phyloP scores from a whole-genome alignment of 1,140 invertebrate genomes.

The Scylla paramamosain region DNA sequence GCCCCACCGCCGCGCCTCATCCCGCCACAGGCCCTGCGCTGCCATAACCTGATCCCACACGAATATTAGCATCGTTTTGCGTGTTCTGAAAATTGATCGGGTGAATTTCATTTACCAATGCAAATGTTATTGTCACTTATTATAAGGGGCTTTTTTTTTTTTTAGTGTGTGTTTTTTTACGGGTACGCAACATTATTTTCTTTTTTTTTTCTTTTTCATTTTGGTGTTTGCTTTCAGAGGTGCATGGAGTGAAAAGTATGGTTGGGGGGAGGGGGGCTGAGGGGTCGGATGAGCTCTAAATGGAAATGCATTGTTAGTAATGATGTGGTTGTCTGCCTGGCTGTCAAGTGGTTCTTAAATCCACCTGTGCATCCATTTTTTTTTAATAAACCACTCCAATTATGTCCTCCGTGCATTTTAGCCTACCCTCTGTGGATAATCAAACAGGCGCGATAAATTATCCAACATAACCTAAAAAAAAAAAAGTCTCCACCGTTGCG shows the following conservation, averaged over 20 bases:
- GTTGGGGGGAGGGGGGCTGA: too few species aligned
- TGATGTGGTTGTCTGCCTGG: not conserved
- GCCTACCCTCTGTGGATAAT: not conserved
- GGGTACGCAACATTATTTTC: too few species aligned
- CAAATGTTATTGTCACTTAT: conserved; percentile 8
- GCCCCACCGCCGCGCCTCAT: too few species aligned
- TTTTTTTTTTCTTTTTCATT: too few species aligned
- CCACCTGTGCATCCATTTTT: not conserved
- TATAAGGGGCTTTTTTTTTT: not conserved
- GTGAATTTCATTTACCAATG: not conserved
- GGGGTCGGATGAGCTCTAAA: too few species aligned
- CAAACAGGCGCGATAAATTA: not conserved
- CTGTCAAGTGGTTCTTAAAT: not conserved
- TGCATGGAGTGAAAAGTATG: too few species aligned
- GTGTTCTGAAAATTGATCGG: not conserved
- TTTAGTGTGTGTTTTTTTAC: too few species aligned
- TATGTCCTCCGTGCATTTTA: not conserved
- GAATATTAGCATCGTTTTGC: not conserved
- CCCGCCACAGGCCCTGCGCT: too few species aligned
- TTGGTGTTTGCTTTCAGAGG: too few species aligned
- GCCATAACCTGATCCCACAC: not conserved
- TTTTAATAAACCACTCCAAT: not conserved
- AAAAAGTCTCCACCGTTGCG: not conserved
- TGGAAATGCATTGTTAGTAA: too few species aligned
- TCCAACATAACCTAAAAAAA: not conserved